Evolutionary conservation across 2,888 invertebrate species (phyloP), one percentile per base, ranked within the genome.

Genomic region (Drosophila borborema): DNA sequence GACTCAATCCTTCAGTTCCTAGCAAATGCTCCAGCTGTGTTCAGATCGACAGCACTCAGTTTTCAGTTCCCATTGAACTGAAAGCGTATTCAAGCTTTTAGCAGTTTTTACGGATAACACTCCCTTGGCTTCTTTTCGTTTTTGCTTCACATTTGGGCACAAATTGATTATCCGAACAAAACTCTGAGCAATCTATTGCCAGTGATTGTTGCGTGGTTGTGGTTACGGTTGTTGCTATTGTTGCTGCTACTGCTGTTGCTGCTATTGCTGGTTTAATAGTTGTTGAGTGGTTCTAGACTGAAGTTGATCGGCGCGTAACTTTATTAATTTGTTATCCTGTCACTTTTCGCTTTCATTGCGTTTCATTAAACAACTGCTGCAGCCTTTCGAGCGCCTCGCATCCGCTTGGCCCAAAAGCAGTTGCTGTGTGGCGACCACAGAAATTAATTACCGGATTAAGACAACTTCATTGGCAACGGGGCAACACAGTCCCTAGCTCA

Each of bases 371-470:
- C 72, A 76, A 75, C 64, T 67, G 66, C 64, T 54, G 58, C 55
- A 62, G 59, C 58, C 60, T 40, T 61, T 67, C 48, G 48, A 41
- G 31, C 28, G 3, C 7, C 58, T n/a, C 43, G 3, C 38, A 10
- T 9, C 23, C 14, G 34, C 16, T 6, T 16, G 8, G 43, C 16
- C 20, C 58, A 16, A 45, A 41, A 49, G 48, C 58, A 36, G 56
- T 54, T 51, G 41, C 49, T 60, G 68, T 41, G 58, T 60, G 54
- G 34, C 53, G 74, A 81, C 90, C 88, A 89, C 86, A 87, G 73
- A 87, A 89, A 89, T 88, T 86, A 86, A 89, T 89, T 89, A 86
- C 86, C 81, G 86, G 88, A 86, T 86, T 86, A 81, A 82, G 90
- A 82, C 88, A 90, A 89, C 88, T 86, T 88, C 88, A 86, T 85